Conservation (phyloP, 2,888 invertebrate species). For the Andrena hattorfiana region DNA sequence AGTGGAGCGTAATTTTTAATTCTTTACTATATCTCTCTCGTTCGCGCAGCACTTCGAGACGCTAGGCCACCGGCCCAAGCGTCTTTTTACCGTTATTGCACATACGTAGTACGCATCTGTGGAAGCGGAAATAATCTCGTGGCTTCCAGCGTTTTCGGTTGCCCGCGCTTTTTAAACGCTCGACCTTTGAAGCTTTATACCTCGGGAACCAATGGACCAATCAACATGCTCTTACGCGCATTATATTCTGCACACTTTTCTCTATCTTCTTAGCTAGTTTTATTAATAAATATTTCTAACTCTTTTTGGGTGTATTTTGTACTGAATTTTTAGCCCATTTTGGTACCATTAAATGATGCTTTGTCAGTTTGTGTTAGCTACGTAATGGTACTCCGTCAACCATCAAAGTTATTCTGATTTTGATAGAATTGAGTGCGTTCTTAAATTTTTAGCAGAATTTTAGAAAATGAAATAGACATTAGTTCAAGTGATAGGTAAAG, state of each 20-base stretch:
- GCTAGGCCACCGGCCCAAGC: no score
- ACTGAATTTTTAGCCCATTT: background rate
- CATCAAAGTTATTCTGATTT: no score
- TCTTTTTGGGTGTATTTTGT: background rate
- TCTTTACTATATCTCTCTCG: background rate
- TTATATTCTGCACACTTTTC: background rate
- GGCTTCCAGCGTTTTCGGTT: background rate
- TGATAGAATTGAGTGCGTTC: no score
- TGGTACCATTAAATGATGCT: background rate
- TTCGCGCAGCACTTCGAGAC: no score
- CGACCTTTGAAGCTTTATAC: slow-evolving; percentile 1
- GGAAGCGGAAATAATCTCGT: background rate
- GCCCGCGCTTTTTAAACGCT: background rate
- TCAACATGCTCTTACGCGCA: background rate
- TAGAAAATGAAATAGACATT: background rate
- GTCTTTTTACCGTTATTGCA: slow-evolving; percentile 2
- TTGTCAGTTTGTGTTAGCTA: background rate
- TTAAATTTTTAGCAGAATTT: background rate
- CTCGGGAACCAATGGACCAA: background rate
- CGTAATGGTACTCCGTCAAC: background rate
- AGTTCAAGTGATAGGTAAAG: background rate
- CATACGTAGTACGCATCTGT: background rate
- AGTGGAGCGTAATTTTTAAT: background rate
- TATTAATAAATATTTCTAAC: no score
- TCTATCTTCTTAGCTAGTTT: background rate